A percentile compares a stretch with the other conserved stretches of the same genome.
These are phyloP conservation scores for Lycopodina hypogea DNA, from an alignment of 37 sponge, comb jelly and placozoan species.

Conservation along the genomic window DNA sequence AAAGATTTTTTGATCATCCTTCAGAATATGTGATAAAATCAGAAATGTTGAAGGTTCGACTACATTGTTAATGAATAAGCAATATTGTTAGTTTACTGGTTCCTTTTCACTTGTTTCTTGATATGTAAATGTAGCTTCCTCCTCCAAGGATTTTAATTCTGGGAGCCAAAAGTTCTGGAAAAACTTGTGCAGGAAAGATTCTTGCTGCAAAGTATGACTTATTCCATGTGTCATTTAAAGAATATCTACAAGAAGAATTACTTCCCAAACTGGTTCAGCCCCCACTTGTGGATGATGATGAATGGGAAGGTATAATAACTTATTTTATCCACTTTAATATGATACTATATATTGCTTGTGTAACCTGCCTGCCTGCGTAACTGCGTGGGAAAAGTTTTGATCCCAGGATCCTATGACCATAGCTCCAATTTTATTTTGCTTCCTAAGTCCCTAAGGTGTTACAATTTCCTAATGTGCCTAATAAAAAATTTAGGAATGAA, in stretches of 20 bases:
- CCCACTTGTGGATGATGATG: constrained; percentile 70
- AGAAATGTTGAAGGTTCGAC: constrained; percentile 52
- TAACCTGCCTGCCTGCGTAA: no score
- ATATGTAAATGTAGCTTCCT: constrained; percentile 57
- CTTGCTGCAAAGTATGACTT: constrained; percentile 73
- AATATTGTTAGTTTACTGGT: background rate
- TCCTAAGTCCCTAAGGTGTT: no score
- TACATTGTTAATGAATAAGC: background rate
- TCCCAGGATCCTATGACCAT: no score
- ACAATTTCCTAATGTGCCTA: no score
- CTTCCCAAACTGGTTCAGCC: constrained; percentile 73
- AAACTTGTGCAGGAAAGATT: constrained; percentile 68
- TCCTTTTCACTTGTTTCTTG: no score
- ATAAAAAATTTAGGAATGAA: no score
- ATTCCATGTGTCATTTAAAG: constrained; percentile 86
- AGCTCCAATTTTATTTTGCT: no score
- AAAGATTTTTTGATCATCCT: constrained; percentile 68
- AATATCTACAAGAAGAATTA: constrained; percentile 84
- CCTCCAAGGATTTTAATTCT: constrained; percentile 81
- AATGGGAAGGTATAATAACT: constrained; percentile 59
- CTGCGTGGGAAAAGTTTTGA: constrained; percentile 34
- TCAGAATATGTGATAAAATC: constrained; percentile 27
- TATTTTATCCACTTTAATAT: no score
- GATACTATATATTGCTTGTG: no score
- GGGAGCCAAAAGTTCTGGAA: constrained; percentile 79